These are phyloP conservation scores for Drosophila cognata DNA, from an alignment of 2,888 invertebrate genomes.

Conservation along the genomic window DNA sequence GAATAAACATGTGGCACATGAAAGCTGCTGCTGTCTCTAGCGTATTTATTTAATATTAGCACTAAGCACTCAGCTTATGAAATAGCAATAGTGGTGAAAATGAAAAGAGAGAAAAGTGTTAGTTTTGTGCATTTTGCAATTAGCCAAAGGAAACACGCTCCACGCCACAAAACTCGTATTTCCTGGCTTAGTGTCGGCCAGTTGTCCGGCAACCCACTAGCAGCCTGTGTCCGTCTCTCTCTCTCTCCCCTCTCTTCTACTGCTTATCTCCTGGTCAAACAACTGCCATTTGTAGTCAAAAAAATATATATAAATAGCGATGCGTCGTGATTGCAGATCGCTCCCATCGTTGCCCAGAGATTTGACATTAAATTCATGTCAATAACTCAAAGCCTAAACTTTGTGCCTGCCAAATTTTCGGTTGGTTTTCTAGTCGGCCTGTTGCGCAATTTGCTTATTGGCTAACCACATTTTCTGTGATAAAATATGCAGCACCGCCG, in stretches of 20 bases:
- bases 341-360: conserved; percentile 46
- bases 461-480: conserved; percentile 26
- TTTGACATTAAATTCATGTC: conserved; percentile 65
- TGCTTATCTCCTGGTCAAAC: conserved; percentile 4
- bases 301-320: conserved; percentile 14
- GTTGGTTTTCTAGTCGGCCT: conserved; percentile 8
- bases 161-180: conserved; percentile 48
- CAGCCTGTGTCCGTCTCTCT: conserved; percentile 16
- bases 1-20: conserved; percentile 74
- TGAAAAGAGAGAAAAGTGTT: conserved; percentile 50
- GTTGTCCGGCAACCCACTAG: conserved; percentile 10
- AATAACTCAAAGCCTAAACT: conserved; percentile 58
- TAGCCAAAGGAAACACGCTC: conserved; percentile 71
- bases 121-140: conserved; percentile 59
- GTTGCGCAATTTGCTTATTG: conserved; percentile 21
- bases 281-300: conserved; percentile 15
- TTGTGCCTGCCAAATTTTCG: conserved; percentile 23
- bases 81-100: conserved; percentile 54
- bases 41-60: conserved; percentile 45
- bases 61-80: conserved; percentile 29
- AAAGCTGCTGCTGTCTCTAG: conserved; percentile 48
- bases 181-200: conserved; percentile 48
- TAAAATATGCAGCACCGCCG: conserved; percentile 30
- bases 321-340: conserved; percentile 45
- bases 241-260: not conserved